Base-by-base conservation (phyloP, 2,797 vertebrate species). In the Apodemus agrarius region DNA sequence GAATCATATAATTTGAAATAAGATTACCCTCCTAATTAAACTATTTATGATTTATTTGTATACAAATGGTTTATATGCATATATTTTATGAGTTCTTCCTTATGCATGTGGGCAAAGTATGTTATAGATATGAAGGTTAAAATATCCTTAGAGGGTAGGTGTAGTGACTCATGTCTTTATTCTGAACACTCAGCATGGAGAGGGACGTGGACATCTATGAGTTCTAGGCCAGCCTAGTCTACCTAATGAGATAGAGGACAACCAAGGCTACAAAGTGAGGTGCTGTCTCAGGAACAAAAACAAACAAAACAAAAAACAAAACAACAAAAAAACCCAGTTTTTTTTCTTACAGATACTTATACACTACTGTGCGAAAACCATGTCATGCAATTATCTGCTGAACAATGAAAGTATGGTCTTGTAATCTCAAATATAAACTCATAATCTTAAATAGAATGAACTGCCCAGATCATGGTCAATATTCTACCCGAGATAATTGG, bases 121-220 rank as follows among this genome's bases (percentile, higher is more conserved):
- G 87, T 59, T 84, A 59, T 43, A 94, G 59, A 96, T 49, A 89
- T n/a, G 0, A 40, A 81, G 19, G 34, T 43, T 59, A 97, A 72
- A 74, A 85, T 93, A 76, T 6, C 49, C 21, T 26, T 74, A 40
- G 4, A 89, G 83, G 21, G 11, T 54, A 57, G 19, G 21, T 37
- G 13, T 81, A 81, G 21, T 81, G 12, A n/a, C 6, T 13, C 12
- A 37, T 59, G 19, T 19, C 78, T 57, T 59, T 59, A 81, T 37
- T 81, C 21, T 81, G 49, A 81, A 81, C 1, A 14, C 21, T 22
- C 54, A 26, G 34, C 34, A 81, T 2, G 1, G 21, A 57, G 34
- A 37, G 31, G 31, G 29, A 54, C 17, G 31, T 54, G 19, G 31
- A 22, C 19, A 1, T 54, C 34, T 57, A 3, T 80, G 22, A 59